Base-by-base conservation (phyloP, 2,113 vertebrate genomes). In the Marmota monax region DNA sequence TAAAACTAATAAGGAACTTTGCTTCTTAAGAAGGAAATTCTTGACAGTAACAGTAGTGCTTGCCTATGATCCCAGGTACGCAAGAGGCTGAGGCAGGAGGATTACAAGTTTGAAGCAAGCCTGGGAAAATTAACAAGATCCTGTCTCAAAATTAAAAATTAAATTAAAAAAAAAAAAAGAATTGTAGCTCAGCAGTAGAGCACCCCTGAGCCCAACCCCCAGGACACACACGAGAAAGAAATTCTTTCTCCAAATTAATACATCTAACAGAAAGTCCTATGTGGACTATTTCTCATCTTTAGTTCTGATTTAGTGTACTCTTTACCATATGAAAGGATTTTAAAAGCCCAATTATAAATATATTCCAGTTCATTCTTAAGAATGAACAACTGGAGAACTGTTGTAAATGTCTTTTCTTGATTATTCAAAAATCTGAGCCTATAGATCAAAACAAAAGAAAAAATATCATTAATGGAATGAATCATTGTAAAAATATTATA, bases 291-390 rank as follows among this genome's bases (percentile, higher is more conserved):
- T 97, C 16, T 45, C 16, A 32, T 77, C 18, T 78, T 92, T 23
- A 32, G 0, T 78, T 84, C 3, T 76, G 10, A 77, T 84, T 77
- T 69, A 10, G 39, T 92, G 6, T 70, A 1, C 69, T 74, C 53
- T 74, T 69, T 94, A 92, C 2, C 2, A 34, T 42, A 34, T 67
- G 14, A 88, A 95, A 96, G 2, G 20, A 86, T 76, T 78, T 83
- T 4, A 53, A 58, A 78, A 32, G 22, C 5, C 23, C 67, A 73
- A 82, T 51, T 27, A 84, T 69, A 29, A 45, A 63, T 88, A 67
- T 85, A 76, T 78, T 27, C 88, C 37, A 67, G 6, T 65, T 94
- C 27, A 92, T 2, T 73, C 53, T 95, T 84, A 51, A 79, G 91
- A 70, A 39, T 74, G 27, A 82, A 82, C 10, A 95, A 37, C 27